Conservation (phyloP, 1,140 invertebrate species). For the Cyclargus thomasi region DNA sequence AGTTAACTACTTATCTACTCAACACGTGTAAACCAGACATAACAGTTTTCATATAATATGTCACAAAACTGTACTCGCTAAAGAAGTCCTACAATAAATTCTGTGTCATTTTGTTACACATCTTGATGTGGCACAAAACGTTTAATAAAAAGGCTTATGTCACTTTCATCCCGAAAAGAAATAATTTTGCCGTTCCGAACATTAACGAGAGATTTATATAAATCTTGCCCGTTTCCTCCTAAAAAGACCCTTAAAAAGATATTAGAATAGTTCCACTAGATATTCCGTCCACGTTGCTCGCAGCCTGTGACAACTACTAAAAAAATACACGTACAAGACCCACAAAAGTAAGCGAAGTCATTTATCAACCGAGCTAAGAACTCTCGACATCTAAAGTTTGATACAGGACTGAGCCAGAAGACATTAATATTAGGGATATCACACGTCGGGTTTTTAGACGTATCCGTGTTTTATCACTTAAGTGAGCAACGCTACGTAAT, state of each 20-base stretch:
- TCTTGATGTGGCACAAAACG: not conserved
- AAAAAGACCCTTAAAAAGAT: constrained; percentile 8
- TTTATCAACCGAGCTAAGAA: constrained; percentile 72
- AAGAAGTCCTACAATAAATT: not conserved
- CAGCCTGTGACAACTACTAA: constrained; percentile 29
- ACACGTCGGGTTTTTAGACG: constrained; percentile 58
- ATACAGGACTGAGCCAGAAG: constrained; percentile 66
- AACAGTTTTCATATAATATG: no score
- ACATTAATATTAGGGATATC: constrained; percentile 74
- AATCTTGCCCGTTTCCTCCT: not conserved
- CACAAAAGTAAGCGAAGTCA: constrained; percentile 65
- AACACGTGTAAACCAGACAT: no score
- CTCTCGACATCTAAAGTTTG: constrained; percentile 69
- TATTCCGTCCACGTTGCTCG: constrained; percentile 11
- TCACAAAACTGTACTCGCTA: no score
- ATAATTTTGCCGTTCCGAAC: not conserved
- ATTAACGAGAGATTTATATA: constrained; percentile 3
- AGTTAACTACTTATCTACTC: no score
- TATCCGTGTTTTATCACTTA: constrained; percentile 68
- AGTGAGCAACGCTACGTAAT: constrained; percentile 29
- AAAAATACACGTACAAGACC: constrained; percentile 53
- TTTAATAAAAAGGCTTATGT: not conserved
- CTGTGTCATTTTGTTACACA: not conserved
- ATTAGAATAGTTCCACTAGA: constrained; percentile 13
- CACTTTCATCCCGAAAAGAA: not conserved